Conservation (phyloP, 2,797 vertebrate species). For the Sebastes paucispinis region DNA sequence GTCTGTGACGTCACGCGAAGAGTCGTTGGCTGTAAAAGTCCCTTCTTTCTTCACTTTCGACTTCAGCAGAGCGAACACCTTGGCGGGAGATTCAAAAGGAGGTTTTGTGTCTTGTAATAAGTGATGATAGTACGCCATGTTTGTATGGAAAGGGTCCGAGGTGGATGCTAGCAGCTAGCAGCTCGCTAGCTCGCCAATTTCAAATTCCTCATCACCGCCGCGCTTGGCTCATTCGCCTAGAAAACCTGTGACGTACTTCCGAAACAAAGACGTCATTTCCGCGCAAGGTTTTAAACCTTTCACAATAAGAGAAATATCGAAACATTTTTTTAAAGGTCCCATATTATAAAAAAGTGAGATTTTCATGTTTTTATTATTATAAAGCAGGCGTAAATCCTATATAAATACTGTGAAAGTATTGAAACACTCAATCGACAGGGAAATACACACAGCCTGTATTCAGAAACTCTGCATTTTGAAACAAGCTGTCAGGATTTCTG, state of each 20-base stretch:
- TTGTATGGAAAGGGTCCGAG: accelerated
- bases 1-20: background rate
- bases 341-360: too few species aligned
- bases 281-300: background rate
- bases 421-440: too few species aligned
- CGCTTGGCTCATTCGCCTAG: conserved; percentile 4
- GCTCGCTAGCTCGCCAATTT: conserved; percentile 22
- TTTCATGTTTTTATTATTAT: too few species aligned
- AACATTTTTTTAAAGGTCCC: background rate
- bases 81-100: conserved; percentile 73
- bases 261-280: conserved; percentile 42
- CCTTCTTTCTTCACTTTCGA: conserved; percentile 67
- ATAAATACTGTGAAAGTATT: too few species aligned
- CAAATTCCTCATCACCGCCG: conserved; percentile 29
- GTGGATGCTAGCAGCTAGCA: background rate
- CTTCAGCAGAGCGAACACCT: conserved; percentile 81
- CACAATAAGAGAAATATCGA: background rate
- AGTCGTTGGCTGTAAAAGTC: background rate
- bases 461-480: too few species aligned
- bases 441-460: too few species aligned
- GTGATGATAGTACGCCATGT: conserved; percentile 41
- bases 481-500: too few species aligned
- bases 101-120: background rate
- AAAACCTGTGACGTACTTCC: conserved; percentile 22
- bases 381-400: too few species aligned